Conservation (phyloP, 2,888 invertebrate genomes). For the Eupithecia vulgata region DNA sequence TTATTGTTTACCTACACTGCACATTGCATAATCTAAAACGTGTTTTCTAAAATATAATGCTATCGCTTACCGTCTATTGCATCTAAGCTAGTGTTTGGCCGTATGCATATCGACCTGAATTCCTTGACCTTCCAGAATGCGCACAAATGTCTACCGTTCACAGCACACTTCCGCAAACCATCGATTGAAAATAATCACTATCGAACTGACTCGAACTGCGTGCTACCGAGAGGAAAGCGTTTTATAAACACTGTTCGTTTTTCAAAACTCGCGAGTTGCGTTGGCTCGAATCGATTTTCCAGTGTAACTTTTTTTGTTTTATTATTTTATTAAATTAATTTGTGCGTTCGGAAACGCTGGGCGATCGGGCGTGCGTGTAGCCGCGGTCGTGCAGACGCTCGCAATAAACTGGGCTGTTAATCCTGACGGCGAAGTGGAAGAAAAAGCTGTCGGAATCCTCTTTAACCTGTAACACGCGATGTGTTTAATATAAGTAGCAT, state of each 20-base stretch:
- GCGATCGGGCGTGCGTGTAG: slow-evolving; percentile 62
- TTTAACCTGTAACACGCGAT: slow-evolving; percentile 46
- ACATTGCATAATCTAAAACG: slow-evolving; percentile 35
- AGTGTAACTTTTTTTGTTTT: slow-evolving; percentile 45
- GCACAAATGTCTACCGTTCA: slow-evolving; percentile 47
- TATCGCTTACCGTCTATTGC: slow-evolving; percentile 54
- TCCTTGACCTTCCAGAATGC: slow-evolving; percentile 65
- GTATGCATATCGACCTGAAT: slow-evolving; percentile 50
- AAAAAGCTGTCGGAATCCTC: slow-evolving; percentile 48
- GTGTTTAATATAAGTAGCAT: slow-evolving; percentile 5
- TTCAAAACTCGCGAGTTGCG: slow-evolving; percentile 55
- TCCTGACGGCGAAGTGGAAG: slow-evolving; percentile 47
- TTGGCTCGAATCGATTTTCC: slow-evolving; percentile 51
- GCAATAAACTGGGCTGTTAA: slow-evolving; percentile 58
- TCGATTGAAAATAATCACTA: slow-evolving; percentile 51
- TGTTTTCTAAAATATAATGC: slow-evolving; percentile 40
- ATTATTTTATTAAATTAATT: slow-evolving; percentile 35
- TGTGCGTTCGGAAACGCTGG: slow-evolving; percentile 45
- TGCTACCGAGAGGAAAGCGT: slow-evolving; percentile 31
- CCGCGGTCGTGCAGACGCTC: slow-evolving; percentile 66
- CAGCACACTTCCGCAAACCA: slow-evolving; percentile 61
- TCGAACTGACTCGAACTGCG: slow-evolving; percentile 43
- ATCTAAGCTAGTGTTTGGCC: slow-evolving; percentile 45
- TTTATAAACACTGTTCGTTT: slow-evolving; percentile 62
- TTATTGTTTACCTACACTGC: slow-evolving; percentile 34